Base-by-base conservation (phyloP, 1,140 invertebrate genomes). In the Pteromalus puparum region DNA sequence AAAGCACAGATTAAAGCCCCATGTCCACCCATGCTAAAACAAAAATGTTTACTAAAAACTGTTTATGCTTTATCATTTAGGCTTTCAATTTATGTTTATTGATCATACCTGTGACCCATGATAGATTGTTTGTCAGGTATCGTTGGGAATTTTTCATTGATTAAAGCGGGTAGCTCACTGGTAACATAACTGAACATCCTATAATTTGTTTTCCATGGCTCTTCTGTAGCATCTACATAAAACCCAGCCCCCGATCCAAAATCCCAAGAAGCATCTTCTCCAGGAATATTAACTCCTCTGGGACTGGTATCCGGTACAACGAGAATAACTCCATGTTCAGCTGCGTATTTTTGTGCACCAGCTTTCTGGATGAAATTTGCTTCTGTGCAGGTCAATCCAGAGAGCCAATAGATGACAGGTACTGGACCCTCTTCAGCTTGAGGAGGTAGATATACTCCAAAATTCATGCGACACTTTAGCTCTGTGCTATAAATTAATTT, bases 111-210 rank as follows among this genome's bases (percentile, higher is more conserved):
- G 88, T 98, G 97, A 0, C 97, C 97, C 95, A 97, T 97, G 86
- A 98, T 97, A 9, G 97, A 97, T 87, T 96, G 94, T 87, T 94
- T 94, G 6, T 94, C 94, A 26, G 94, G 89, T 46, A 95, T 89
- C 86, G 94, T 93, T 87, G 95, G 95, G 88, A 98, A 97, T 89
- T 97, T 96, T 4, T 93, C 91, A 87, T 95, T 95, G 38, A 99
- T 94, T n/a, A 99, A 82, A 72, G 95, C 94, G 82, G 96, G 95
- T 67, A 99, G 93, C 93, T 99, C 99, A 88, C 96, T 95, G 12
- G 97, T 98, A n/a, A 99, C 93, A 90, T 99, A 99, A 72, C 97
- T 98, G 89, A 96, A 99, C 99, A 99, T 99, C 89, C 96, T 95
- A 88, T 99, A 99, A 93, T 99, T 96, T 77, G 95, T 96, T 65